These are phyloP conservation scores for Eurypyga helias DNA, from an alignment of 2,113 vertebrate species.

Conservation along the genomic window DNA sequence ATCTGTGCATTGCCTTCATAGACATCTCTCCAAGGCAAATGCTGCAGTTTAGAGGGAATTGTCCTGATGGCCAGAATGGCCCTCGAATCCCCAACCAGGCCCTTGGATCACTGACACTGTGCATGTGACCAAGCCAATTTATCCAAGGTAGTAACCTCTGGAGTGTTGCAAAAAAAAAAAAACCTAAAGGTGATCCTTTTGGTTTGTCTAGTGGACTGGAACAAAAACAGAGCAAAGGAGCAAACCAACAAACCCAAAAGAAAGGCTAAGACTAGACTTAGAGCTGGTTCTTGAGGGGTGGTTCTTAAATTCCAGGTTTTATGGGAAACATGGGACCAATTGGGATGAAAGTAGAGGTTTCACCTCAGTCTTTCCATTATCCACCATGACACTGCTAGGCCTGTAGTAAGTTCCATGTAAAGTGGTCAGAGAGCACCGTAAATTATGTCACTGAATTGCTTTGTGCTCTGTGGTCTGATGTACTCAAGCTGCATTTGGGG, in stretches of 20 bases:
- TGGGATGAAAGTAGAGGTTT: not conserved
- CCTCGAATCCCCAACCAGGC: not conserved
- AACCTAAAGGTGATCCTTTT: not conserved
- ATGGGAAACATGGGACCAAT: not conserved
- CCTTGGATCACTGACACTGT: not conserved
- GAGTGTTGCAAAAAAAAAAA: not conserved
- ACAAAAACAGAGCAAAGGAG: not conserved
- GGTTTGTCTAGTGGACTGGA: not conserved
- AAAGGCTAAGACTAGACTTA: not conserved
- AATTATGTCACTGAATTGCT: not conserved
- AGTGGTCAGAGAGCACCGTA: fast-evolving
- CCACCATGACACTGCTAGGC: not conserved
- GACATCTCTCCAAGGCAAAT: not conserved
- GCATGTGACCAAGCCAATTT: not conserved
- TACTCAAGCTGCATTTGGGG: not conserved
- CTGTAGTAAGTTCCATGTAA: fast-evolving
- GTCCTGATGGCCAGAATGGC: not conserved
- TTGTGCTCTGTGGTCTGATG: not conserved
- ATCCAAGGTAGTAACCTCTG: not conserved
- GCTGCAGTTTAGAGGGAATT: not conserved
- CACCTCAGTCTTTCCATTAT: not conserved
- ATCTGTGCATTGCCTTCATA: not conserved
- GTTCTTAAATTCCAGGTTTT: not conserved
- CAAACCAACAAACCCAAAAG: not conserved
- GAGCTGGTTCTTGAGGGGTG: not conserved